These are phyloP conservation scores for Ceratosolen solmsi DNA, from an alignment of 1,140 invertebrate genomes.

Conservation along the genomic window DNA sequence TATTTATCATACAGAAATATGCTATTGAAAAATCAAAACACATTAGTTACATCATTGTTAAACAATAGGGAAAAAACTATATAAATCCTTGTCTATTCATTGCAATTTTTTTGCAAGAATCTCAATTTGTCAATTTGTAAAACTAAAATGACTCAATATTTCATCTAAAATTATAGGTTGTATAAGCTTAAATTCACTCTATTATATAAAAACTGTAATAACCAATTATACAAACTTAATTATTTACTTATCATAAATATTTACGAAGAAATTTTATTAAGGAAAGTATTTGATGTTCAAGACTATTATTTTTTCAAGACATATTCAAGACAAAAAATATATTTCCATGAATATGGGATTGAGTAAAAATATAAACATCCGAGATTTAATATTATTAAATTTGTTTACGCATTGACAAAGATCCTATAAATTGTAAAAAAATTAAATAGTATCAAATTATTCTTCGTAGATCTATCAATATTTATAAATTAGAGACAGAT, in stretches of 20 bases:
- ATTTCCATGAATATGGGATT: constrained; percentile 60
- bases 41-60: constrained; percentile 56
- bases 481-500: constrained; percentile 8
- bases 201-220: not conserved
- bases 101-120: constrained; percentile 34
- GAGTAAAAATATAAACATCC: constrained; percentile 61
- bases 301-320: no score
- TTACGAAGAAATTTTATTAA: constrained; percentile 49
- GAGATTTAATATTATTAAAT: constrained; percentile 64
- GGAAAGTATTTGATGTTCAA: constrained; percentile 65
- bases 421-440: constrained; percentile 61
- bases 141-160: constrained; percentile 6
- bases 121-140: no score
- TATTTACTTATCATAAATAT: not conserved
- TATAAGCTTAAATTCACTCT: constrained; percentile 15
- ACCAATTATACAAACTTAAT: not conserved
- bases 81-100: constrained; percentile 15
- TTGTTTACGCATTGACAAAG: constrained; percentile 59
- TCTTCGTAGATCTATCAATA: constrained; percentile 58
- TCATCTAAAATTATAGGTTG: constrained; percentile 2
- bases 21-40: constrained; percentile 57
- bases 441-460: constrained; percentile 52
- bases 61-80: not conserved
- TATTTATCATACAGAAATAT: constrained; percentile 53
- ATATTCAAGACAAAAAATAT: constrained; percentile 62